These are phyloP conservation scores for Drosophila subpulchrella DNA, from an alignment of 1,140 invertebrate species.

Conservation along the genomic window DNA sequence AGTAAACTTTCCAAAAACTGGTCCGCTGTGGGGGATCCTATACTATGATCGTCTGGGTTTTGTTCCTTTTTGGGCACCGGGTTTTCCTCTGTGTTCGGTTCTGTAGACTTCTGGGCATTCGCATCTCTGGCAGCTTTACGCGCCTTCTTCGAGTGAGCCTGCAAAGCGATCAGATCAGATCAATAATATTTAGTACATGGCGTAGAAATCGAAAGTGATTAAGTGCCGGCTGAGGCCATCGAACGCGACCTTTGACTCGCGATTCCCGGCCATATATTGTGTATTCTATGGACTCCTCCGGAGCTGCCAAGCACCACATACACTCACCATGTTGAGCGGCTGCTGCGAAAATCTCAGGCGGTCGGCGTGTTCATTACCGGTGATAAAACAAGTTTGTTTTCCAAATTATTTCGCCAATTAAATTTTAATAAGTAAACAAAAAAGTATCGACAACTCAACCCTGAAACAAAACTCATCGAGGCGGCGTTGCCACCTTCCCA, in stretches of 20 bases:
- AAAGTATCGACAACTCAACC: background rate
- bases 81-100: background rate
- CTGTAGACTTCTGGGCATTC: constrained; percentile 3
- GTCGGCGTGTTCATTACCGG: constrained; percentile 1
- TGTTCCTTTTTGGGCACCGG: background rate
- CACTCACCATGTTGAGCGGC: constrained; percentile 22
- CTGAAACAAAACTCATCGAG: background rate
- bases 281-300: background rate
- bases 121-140: constrained; percentile 18
- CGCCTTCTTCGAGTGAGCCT: constrained; percentile 30
- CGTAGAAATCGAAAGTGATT: constrained; percentile 20
- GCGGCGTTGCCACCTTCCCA: constrained; percentile 25
- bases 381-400: background rate
- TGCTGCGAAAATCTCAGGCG: constrained; percentile 1
- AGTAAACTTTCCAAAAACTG: constrained; percentile 51
- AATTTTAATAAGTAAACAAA: constrained; percentile 35
- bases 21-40: constrained; percentile 18
- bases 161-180: background rate
- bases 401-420: background rate
- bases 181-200: too few species aligned
- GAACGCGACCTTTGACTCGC: constrained; percentile 35
- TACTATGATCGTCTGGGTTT: background rate
- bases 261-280: too few species aligned
- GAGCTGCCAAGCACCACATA: background rate
- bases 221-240: constrained; percentile 9